A percentile compares a stretch with the other conserved stretches of the same genome.
Conservation (phyloP, 2,113 vertebrate species). For the Athene cunicularia region DNA sequence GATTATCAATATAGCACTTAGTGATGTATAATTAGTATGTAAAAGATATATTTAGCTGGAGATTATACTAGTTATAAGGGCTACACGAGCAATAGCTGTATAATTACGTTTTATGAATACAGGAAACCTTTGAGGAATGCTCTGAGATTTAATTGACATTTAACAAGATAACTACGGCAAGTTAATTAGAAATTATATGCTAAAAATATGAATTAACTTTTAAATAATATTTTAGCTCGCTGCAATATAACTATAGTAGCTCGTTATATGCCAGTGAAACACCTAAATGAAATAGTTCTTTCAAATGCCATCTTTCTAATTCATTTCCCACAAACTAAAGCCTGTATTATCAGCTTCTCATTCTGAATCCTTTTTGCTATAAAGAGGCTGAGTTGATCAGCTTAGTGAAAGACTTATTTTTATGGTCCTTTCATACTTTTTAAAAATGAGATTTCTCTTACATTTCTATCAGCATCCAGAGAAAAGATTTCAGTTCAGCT, state of each 20-base stretch:
- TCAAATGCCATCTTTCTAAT: conserved; percentile 25
- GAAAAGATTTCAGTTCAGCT: conserved; percentile 29
- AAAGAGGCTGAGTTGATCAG: conserved; percentile 57
- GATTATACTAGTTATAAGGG: conserved; percentile 72
- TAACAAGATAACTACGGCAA: conserved; percentile 82
- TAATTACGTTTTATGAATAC: conserved; percentile 80
- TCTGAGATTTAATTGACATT: conserved; percentile 80
- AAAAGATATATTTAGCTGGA: conserved; percentile 73
- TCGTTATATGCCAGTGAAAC: conserved; percentile 56
- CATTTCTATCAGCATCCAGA: conserved; percentile 32
- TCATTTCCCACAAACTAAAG: conserved; percentile 68
- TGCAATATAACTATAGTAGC: conserved; percentile 35
- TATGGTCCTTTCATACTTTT: conserved; percentile 27
- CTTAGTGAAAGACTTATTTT: conserved; percentile 63
- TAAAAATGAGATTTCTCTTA: conserved; percentile 43
- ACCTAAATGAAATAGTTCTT: conserved; percentile 66
- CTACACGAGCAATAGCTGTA: conserved; percentile 69
- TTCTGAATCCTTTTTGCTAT: conserved; percentile 23
- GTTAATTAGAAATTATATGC: conserved; percentile 83
- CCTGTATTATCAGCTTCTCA: conserved; percentile 53
- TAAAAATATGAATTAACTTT: conserved; percentile 82
- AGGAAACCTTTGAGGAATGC: conserved; percentile 78
- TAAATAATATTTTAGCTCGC: conserved; percentile 79
- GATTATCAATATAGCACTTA: conserved; percentile 76
- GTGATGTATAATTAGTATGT: conserved; percentile 68